These are phyloP conservation scores for Yponomeuta malinellus DNA, from an alignment of 2,888 invertebrate genomes.

Conservation along the genomic window DNA sequence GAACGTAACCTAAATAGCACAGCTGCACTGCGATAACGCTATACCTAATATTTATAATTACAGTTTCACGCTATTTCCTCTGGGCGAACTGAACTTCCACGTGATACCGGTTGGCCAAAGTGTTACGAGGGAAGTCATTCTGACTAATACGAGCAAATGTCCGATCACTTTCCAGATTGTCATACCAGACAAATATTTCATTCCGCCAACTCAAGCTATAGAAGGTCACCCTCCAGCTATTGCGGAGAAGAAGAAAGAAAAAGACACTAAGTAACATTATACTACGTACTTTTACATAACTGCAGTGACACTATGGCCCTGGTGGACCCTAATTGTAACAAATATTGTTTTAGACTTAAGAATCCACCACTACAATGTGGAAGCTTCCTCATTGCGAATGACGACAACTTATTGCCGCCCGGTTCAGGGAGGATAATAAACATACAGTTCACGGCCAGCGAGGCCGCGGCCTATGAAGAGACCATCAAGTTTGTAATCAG, in stretches of 20 bases:
- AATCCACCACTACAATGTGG: slow-evolving; percentile 60
- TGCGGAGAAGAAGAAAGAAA: slow-evolving; percentile 45
- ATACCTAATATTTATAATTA: slow-evolving; percentile 19
- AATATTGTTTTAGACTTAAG: slow-evolving; percentile 42
- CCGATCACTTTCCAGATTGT: slow-evolving; percentile 68
- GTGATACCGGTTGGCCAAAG: slow-evolving; percentile 69
- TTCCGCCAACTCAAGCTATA: slow-evolving; percentile 25
- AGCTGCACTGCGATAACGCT: too few species aligned
- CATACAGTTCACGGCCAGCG: slow-evolving; percentile 56
- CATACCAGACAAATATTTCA: slow-evolving; percentile 42
- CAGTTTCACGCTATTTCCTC: slow-evolving; percentile 76
- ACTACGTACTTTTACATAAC: too few species aligned
- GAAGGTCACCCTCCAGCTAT: slow-evolving; percentile 26
- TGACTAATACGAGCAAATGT: slow-evolving; percentile 78
- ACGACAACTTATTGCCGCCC: slow-evolving; percentile 63
- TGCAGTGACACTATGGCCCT: too few species aligned
- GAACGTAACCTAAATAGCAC: not conserved
- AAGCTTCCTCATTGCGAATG: slow-evolving; percentile 59
- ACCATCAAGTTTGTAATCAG: slow-evolving; percentile 62
- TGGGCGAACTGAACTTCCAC: slow-evolving; percentile 76
- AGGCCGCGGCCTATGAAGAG: slow-evolving; percentile 52
- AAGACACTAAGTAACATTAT: not conserved
- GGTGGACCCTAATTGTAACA: too few species aligned
- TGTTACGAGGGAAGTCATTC: slow-evolving; percentile 68
- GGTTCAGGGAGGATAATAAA: slow-evolving; percentile 58